Percentiles rank a stretch among this genome's conserved stretches.
Conservation (phyloP, 1,140 invertebrate species). For the Globodera ellingtonae region DNA sequence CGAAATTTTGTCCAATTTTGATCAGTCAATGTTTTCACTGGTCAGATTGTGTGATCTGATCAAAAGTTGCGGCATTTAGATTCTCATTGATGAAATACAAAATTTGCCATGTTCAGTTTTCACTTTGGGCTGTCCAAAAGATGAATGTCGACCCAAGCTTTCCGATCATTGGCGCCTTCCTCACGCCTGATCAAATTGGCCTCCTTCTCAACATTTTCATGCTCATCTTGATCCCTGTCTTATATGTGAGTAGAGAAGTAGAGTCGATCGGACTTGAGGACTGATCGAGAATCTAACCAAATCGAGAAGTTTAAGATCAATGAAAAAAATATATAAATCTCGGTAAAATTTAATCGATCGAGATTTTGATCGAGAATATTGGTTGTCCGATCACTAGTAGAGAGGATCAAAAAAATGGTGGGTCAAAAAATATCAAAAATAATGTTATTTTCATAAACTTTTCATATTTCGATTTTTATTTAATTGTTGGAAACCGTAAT, state of each 20-base stretch:
- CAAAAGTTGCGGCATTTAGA: neutral
- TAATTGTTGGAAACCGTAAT: too few species aligned
- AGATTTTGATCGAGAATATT: too few species aligned
- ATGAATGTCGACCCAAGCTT: conserved; percentile 5
- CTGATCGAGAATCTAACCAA: too few species aligned
- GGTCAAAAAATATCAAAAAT: neutral
- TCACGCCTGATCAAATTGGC: conserved; percentile 3
- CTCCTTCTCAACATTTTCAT: conserved; percentile 9
- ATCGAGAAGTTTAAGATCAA: too few species aligned
- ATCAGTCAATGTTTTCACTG: neutral
- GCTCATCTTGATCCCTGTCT: conserved; percentile 16
- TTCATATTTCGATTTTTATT: neutral
- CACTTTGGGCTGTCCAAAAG: conserved; percentile 16
- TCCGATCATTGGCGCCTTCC: conserved; percentile 15
- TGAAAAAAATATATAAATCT: too few species aligned
- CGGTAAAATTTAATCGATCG: too few species aligned
- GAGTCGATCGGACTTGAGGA: too few species aligned
- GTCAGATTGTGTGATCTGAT: neutral
- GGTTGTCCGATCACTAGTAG: too few species aligned
- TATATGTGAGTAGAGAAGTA: conserved; percentile 15
- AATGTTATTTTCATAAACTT: neutral
- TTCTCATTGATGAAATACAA: neutral
- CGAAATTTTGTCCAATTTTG: neutral
- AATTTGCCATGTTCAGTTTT: conserved; percentile 9
- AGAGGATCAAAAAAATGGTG: too few species aligned